These are phyloP conservation scores for Oreochromis tanganicae DNA, from an alignment of 2,113 vertebrate genomes.

Conservation along the genomic window DNA sequence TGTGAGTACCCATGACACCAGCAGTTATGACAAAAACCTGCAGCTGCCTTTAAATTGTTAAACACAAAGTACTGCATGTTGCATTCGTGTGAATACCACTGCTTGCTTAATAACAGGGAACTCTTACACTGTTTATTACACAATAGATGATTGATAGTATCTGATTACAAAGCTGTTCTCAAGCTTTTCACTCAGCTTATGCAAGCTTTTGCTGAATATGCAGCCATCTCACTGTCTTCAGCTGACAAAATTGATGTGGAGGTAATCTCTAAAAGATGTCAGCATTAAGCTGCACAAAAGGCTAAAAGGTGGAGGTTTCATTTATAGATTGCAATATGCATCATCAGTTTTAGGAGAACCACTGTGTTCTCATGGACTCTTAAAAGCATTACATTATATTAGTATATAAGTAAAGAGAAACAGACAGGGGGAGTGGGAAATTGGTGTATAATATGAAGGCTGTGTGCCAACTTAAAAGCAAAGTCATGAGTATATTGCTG, in stretches of 20 bases:
- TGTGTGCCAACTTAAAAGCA: conserved; percentile 19
- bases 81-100: background rate
- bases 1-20: background rate
- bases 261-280: conserved; percentile 11
- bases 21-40: background rate
- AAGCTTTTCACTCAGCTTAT: background rate
- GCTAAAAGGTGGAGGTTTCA: background rate
- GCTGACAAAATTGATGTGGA: conserved; percentile 2
- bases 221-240: background rate
- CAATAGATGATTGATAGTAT: background rate
- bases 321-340: background rate
- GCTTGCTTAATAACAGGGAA: background rate
- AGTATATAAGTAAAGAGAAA: background rate
- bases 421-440: background rate
- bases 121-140: background rate
- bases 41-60: background rate
- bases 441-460: background rate
- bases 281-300: background rate
- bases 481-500: conserved; percentile 1
- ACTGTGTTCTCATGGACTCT: background rate
- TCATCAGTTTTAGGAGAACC: background rate
- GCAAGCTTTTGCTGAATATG: conserved; percentile 2
- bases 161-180: background rate
- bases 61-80: background rate
- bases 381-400: background rate